phyloP scores from a whole-genome alignment of 2,113 vertebrate genomes.

The Hypanus sabinus region DNA sequence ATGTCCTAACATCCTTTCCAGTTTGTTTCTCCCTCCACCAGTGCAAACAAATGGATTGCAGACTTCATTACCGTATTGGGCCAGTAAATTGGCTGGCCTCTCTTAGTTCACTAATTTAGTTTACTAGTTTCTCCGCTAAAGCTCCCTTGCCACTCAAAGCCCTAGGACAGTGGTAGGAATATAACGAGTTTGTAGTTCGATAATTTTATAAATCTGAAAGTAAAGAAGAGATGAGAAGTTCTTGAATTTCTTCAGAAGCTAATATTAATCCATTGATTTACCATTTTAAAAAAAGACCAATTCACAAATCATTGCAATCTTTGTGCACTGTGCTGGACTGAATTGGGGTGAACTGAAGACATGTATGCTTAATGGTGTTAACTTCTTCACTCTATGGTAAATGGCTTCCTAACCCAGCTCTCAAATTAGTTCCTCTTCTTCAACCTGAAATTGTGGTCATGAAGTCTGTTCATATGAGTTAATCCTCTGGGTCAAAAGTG shows the following conservation, averaged over 20 bases:
- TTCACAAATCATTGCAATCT: background rate
- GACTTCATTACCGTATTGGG: background rate
- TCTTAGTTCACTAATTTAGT: background rate
- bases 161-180: background rate
- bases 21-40: background rate
- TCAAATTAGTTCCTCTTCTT: background rate
- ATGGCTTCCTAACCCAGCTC: background rate
- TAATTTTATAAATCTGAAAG: background rate
- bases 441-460: background rate
- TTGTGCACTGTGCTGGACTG: background rate
- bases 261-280: background rate
- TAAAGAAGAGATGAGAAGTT: background rate
- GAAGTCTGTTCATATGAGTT: background rate
- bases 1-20: background rate
- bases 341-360: background rate
- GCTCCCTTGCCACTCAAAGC: background rate
- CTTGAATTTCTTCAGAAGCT: background rate
- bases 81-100: background rate
- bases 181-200: background rate
- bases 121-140: background rate
- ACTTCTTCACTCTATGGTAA: background rate
- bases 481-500: background rate
- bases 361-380: background rate
- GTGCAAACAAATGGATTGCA: background rate
- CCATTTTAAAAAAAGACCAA: background rate